Conservation (phyloP, 2,888 invertebrate species). For the Ypsolopha scabrella region DNA sequence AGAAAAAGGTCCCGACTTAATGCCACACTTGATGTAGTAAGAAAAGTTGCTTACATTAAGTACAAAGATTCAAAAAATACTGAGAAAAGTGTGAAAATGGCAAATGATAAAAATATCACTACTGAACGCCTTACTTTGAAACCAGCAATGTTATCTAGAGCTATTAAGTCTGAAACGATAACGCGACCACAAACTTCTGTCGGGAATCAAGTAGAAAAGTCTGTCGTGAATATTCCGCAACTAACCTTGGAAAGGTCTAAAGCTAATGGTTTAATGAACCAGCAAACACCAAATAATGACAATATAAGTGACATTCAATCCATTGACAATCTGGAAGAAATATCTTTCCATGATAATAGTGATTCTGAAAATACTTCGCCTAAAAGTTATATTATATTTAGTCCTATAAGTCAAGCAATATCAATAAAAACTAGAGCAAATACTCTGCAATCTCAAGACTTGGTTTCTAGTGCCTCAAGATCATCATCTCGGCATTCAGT, state of each 20-base stretch:
- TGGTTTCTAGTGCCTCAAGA: too few relatives aligned
- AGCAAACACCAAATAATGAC: not conserved
- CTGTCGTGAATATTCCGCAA: not conserved
- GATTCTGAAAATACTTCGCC: not conserved
- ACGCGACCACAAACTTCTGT: slow-evolving; percentile 23
- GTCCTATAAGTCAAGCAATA: not conserved
- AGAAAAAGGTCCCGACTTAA: slow-evolving; percentile 31
- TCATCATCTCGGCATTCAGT: too few relatives aligned
- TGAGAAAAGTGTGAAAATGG: not conserved
- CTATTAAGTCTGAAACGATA: slow-evolving; percentile 45
- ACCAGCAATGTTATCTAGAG: slow-evolving; percentile 36
- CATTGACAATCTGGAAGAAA: not conserved
- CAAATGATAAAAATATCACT: slow-evolving; percentile 22
- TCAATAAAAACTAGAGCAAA: not conserved
- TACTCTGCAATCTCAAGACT: not conserved
- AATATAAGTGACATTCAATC: not conserved
- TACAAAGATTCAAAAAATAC: not conserved
- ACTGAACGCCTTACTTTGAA: slow-evolving; percentile 37
- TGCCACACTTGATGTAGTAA: slow-evolving; percentile 4
- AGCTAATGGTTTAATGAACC: too few relatives aligned
- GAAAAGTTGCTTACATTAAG: not conserved
- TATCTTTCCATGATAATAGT: not conserved
- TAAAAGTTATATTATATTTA: not conserved
- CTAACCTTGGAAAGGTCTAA: too few relatives aligned
- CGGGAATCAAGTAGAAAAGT: not conserved